These are phyloP conservation scores for Thripadectes ignobilis DNA, from an alignment of 2,797 vertebrate genomes.

Conservation along the genomic window DNA sequence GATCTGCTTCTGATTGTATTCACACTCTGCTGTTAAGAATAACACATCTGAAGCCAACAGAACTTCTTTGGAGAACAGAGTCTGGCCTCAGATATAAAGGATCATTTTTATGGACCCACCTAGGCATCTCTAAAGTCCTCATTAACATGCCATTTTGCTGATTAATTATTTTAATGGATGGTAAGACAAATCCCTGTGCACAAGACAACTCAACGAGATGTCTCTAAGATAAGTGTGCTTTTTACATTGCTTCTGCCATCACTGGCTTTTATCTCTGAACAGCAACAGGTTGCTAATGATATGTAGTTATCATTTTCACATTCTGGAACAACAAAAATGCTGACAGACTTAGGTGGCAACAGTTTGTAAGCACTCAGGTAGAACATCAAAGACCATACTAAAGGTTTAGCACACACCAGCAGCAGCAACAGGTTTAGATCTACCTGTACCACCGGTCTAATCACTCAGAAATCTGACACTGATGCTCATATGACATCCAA, in stretches of 20 bases:
- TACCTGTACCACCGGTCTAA: neutral
- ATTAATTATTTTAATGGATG: constrained; percentile 17
- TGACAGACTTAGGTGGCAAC: constrained; percentile 47
- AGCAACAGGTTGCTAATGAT: constrained; percentile 48
- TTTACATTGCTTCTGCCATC: neutral
- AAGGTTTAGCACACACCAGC: constrained; percentile 15
- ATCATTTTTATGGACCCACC: neutral
- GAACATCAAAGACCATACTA: constrained; percentile 47
- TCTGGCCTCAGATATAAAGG: neutral
- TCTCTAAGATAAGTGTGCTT: neutral
- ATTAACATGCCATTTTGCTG: neutral
- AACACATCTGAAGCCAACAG: neutral
- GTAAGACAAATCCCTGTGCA: neutral
- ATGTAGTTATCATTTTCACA: constrained; percentile 35
- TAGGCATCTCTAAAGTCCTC: neutral
- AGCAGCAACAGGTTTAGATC: constrained; percentile 41
- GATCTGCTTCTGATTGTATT: neutral
- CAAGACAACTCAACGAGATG: neutral
- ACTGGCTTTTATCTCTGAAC: constrained; percentile 21
- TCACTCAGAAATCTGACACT: constrained; percentile 37
- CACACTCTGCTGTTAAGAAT: neutral
- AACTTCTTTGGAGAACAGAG: neutral
- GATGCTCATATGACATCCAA: constrained; percentile 42
- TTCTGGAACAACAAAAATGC: constrained; percentile 60
- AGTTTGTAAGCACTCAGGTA: constrained; percentile 62